phyloP scores from a whole-genome alignment of 2,113 vertebrate species.

The Clupea harengus region DNA sequence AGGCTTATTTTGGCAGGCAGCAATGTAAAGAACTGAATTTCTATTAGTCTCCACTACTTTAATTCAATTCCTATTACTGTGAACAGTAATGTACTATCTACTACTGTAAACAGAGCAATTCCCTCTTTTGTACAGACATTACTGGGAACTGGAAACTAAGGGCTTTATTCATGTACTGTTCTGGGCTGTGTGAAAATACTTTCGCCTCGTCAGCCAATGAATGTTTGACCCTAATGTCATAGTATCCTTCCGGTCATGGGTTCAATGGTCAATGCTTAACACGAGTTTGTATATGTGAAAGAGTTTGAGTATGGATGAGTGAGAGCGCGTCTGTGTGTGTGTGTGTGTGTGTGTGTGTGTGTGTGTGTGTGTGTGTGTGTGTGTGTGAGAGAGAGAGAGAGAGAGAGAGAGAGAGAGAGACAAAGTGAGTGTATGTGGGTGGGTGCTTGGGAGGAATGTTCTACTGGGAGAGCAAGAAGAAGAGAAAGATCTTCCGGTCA shows the following conservation, averaged over 20 bases:
- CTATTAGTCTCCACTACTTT: neutral
- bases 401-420: too few relatives aligned
- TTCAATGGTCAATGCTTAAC: too few relatives aligned
- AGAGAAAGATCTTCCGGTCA: too few relatives aligned
- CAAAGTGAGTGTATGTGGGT: too few relatives aligned
- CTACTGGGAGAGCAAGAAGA: too few relatives aligned
- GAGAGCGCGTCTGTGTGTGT: too few relatives aligned
- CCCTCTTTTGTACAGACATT: neutral
- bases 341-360: neutral
- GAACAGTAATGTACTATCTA: neutral
- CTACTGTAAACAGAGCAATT: neutral
- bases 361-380: neutral
- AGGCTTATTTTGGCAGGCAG: constrained; percentile 1
- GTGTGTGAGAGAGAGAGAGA: neutral
- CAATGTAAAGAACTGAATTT: neutral
- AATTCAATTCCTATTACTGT: neutral
- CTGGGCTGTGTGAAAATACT: neutral
- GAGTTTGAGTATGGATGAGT: too few relatives aligned
- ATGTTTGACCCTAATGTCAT: neutral
- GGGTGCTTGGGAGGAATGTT: too few relatives aligned
- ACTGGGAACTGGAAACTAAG: neutral
- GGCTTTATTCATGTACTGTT: neutral
- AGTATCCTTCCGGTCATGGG: neutral
- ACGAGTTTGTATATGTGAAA: neutral
- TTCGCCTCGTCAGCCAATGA: too few relatives aligned